Percentiles rank a stretch among this genome's conserved stretches.
Conservation (phyloP, 2,113 vertebrate genomes). For the Glaucidium brasilianum region DNA sequence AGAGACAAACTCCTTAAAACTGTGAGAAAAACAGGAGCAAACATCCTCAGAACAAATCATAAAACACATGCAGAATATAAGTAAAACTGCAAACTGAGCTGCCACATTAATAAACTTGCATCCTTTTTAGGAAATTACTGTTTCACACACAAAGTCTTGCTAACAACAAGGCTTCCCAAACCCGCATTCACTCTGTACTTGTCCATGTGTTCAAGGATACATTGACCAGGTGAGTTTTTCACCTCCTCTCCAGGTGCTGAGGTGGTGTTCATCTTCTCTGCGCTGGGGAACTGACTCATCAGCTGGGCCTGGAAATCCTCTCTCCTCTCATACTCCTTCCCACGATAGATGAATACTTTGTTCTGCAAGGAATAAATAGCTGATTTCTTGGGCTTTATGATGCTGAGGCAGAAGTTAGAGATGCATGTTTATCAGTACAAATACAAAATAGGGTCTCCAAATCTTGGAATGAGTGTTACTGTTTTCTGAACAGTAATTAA, state of each 20-base stretch:
- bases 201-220: constrained; percentile 83
- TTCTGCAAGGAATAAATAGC: constrained; percentile 74
- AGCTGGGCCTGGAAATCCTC: constrained; percentile 95
- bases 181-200: too few relatives aligned
- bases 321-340: constrained; percentile 94
- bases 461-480: background rate
- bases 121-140: background rate
- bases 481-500: background rate
- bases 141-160: background rate
- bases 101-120: background rate
- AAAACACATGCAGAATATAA: background rate
- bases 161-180: background rate
- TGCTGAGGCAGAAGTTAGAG: background rate
- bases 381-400: background rate
- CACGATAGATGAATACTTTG: constrained; percentile 97
- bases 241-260: constrained; percentile 87
- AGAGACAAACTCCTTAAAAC: background rate
- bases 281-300: constrained; percentile 92
- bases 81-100: background rate
- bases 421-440: background rate
- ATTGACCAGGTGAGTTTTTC: constrained; percentile 82
- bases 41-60: background rate
- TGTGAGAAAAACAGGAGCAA: background rate
- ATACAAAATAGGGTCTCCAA: too few relatives aligned
- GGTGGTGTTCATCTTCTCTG: constrained; percentile 92